Conservation (phyloP, 2,113 vertebrate genomes). For the Patagioenas fasciata region DNA sequence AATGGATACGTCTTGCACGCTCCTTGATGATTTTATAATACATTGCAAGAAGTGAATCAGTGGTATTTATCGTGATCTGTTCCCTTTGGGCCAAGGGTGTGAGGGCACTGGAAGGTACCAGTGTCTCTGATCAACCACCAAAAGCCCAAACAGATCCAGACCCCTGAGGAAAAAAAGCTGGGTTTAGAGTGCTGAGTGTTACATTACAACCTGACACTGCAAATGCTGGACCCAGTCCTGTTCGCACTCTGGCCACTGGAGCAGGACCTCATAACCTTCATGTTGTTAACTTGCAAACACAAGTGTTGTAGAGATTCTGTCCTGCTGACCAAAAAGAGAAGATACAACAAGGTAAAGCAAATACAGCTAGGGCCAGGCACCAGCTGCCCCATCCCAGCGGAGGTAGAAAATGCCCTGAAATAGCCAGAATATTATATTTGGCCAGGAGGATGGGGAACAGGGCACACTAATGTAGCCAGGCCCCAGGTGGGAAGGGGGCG, state of each 20-base stretch:
- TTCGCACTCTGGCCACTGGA: neutral
- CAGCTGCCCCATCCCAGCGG: neutral
- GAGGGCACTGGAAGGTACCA: neutral
- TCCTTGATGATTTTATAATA: neutral
- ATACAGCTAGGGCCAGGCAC: neutral
- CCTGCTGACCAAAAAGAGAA: neutral
- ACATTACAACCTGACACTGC: neutral
- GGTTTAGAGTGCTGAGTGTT: neutral
- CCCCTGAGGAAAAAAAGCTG: neutral
- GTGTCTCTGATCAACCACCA: neutral
- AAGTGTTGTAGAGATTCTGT: neutral
- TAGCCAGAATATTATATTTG: neutral
- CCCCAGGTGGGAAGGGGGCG: neutral
- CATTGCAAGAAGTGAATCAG: neutral
- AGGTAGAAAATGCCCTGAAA: neutral
- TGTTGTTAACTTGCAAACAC: neutral
- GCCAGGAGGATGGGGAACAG: neutral
- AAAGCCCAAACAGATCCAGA: neutral
- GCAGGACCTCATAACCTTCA: neutral
- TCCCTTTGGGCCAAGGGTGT: neutral
- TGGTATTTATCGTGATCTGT: neutral
- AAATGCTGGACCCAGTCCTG: neutral
- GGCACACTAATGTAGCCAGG: neutral
- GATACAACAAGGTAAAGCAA: neutral
- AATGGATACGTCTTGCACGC: neutral